Percentiles rank a stretch among this genome's conserved stretches.
Evolutionary conservation across 2,888 invertebrate genomes (phyloP).

Genomic region (Trichogramma dendrolimi): DNA sequence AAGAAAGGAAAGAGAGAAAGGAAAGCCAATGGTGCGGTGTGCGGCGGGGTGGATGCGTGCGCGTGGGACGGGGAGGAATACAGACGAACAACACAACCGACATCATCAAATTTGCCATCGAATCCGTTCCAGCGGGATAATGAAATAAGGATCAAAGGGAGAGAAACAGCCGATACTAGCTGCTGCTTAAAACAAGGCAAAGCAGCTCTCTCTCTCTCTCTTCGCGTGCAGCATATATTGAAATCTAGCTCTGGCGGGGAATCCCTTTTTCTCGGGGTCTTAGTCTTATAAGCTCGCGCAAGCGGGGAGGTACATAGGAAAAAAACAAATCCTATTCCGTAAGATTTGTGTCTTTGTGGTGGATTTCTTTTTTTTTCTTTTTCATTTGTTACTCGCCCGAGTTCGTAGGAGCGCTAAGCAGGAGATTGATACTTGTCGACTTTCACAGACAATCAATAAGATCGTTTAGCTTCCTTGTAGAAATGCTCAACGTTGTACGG

Average conservation of each 20-base stretch:
- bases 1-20: conserved; percentile 31
- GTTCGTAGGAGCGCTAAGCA: too few relatives aligned
- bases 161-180: background rate
- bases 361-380: conserved; percentile 21
- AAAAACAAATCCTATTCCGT: conserved; percentile 38
- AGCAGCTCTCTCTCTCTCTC: too few relatives aligned
- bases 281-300: too few relatives aligned
- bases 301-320: conserved; percentile 19
- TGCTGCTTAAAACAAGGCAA: too few relatives aligned
- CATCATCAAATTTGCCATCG: conserved; percentile 45
- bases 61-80: background rate
- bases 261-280: too few relatives aligned
- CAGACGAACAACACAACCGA: background rate
- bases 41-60: background rate
- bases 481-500: too few relatives aligned
- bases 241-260: too few relatives aligned
- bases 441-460: too few relatives aligned
- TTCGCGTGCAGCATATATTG: too few relatives aligned
- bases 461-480: too few relatives aligned
- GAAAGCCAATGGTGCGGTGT: background rate
- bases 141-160: conserved; percentile 52
- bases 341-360: conserved; percentile 15
- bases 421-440: too few relatives aligned
- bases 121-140: conserved; percentile 43
- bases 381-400: conserved; percentile 7